Conservation (phyloP, 2,113 vertebrate genomes). For the Dolichotis patagonum region DNA sequence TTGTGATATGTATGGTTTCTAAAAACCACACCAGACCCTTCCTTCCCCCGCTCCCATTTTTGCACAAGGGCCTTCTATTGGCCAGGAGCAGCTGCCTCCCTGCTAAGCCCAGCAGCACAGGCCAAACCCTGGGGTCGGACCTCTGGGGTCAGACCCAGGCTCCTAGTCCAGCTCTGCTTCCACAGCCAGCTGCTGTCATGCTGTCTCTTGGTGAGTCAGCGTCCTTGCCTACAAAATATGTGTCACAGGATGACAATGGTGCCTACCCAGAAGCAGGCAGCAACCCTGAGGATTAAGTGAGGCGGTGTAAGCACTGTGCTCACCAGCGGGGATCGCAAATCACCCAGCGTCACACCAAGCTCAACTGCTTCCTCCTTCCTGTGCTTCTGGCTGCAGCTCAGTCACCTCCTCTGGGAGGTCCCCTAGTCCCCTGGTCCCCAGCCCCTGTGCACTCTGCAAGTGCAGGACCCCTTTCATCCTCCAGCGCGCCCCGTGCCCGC, state of each 20-base stretch:
- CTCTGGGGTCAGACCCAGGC: too few species aligned
- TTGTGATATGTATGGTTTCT: not conserved
- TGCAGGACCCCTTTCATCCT: not conserved
- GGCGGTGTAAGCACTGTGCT: not conserved
- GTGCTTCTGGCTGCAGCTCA: constrained; percentile 50
- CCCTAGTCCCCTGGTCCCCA: not conserved
- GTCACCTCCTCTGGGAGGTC: not conserved
- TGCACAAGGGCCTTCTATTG: not conserved
- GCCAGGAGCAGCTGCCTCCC: not conserved
- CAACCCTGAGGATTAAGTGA: constrained; percentile 8
- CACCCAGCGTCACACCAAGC: not conserved
- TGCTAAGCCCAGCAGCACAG: not conserved
- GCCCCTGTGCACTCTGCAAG: rapidly evolving
- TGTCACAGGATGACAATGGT: not conserved
- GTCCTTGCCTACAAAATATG: constrained; percentile 16
- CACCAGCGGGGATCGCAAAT: not conserved
- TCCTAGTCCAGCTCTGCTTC: not conserved
- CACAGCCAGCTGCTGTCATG: not conserved
- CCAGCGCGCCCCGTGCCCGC: too few species aligned
- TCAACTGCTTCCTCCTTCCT: not conserved
- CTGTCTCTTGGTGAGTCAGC: constrained; percentile 9
- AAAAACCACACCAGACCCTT: not conserved
- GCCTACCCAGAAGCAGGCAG: not conserved
- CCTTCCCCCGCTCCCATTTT: not conserved
- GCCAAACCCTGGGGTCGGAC: not conserved